A percentile compares a stretch with the other conserved stretches of the same genome.
phyloP scores from a whole-genome alignment of 2,797 vertebrate species.

The Thripadectes ignobilis region DNA sequence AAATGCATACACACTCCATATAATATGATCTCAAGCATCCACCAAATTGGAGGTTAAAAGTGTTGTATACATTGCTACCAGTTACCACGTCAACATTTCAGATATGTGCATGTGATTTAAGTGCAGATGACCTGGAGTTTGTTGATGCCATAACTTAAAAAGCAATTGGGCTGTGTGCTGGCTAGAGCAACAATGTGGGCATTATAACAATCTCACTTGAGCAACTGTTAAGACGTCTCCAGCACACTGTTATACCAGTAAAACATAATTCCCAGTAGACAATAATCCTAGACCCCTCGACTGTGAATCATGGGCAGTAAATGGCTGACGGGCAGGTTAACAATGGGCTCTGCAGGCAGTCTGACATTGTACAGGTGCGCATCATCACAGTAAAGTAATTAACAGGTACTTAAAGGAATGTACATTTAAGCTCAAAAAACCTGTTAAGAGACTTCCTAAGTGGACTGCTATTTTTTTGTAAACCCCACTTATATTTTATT shows the following conservation, averaged over 20 bases:
- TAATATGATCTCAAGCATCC: conserved; percentile 47
- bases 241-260: conserved; percentile 46
- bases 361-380: conserved; percentile 72
- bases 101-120: conserved; percentile 57
- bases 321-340: conserved; percentile 51
- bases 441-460: conserved; percentile 74
- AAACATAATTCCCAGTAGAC: conserved; percentile 66
- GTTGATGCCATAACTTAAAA: conserved; percentile 63
- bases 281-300: conserved; percentile 48
- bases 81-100: conserved; percentile 57
- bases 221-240: conserved; percentile 62
- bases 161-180: conserved; percentile 19
- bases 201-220: conserved; percentile 54
- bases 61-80: conserved; percentile 59
- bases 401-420: conserved; percentile 73
- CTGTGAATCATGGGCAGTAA: conserved; percentile 70
- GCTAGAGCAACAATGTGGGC: conserved; percentile 49
- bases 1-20: conserved; percentile 17
- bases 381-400: conserved; percentile 73
- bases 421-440: conserved; percentile 70
- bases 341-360: conserved; percentile 56
- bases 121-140: conserved; percentile 34
- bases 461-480: conserved; percentile 49
- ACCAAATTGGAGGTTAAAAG: conserved; percentile 63
- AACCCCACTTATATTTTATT: conserved; percentile 69